Evolutionary conservation across 2,888 invertebrate species (phyloP), one percentile per base, ranked within the genome.

Genomic region (Mellilla xanthometata): DNA sequence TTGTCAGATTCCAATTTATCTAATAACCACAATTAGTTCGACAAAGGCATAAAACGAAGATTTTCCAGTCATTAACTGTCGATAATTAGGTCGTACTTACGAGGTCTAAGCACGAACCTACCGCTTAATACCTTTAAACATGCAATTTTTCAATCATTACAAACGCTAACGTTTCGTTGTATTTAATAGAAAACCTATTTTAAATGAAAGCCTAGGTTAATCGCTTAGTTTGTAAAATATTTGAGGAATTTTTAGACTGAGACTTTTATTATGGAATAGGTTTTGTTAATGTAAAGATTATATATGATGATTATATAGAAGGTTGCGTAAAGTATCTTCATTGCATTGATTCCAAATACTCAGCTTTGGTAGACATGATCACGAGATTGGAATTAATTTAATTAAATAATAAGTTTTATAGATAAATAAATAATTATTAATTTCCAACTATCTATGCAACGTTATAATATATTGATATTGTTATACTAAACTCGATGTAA

Each of bases 111-210:
- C 79, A 81, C 78, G 80, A 76, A 52, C 54, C 39, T 38, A 39
- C 51, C 56, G 65, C 70, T 81, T 76, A 83, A 81, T 80, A 78
- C 72, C 62, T 40, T 57, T 59, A 56, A 73, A 67, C 83, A 85
- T 83, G 84, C 84, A 76, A 83, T 69, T 75, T 76, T 79, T 80
- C 79, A 83, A 84, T 81, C 74, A 81, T 66, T 65, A 52, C 47
- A 36, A 45, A 44, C 38, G 39, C 33, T 39, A 22, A 38, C 45
- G 35, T 48, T 55, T 54, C 42, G 23, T 38, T 24, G 27, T 48
- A 31, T 34, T 42, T 42, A 40, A 40, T 31, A 36, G 30, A 19
- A 11, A 26, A 32, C 31, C 27, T 40, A 40, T 26, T 46, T 15
- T 24, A 22, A 27, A 13, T 12, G n/a, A 28, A 28, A 36, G 27